Base-by-base conservation (phyloP, 2,113 vertebrate genomes). In the Trogon melanurus region DNA sequence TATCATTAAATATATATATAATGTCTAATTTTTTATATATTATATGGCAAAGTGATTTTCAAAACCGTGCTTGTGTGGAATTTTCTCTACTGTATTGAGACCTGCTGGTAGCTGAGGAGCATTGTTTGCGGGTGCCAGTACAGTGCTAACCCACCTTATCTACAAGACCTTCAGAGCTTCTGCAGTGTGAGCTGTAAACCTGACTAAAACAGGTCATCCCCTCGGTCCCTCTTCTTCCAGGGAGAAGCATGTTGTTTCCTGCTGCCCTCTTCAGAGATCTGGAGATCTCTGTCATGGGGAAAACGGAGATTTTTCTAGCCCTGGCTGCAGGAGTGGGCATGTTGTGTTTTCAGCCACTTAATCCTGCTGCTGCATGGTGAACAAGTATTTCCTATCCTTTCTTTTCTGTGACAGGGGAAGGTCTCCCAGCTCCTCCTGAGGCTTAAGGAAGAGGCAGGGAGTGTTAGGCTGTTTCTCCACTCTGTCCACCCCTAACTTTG, bases 291-390 rank as follows among this genome's bases (percentile, higher is more conserved):
- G 26, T 27, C 8, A 15, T 6, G 5, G 30, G 19, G 18, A 78
- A 79, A 53, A 38, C 9, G 3, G 13, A 38, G 26, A 5, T 51
- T 48, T 84, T 50, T 56, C 62, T n/a, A 85, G 14, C 10, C 30
- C 11, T 0, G 2, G 23, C 20, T 2, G 0, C 36, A 36, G 34
- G 32, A 47, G 15, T 5, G 5, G 22, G 4, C 9, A 1, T 34
- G 32, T 41, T 1, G 2, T 48, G 14, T 54, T 48, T 82, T 57
- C 13, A 47, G 41, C 8, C 20, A 27, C 27, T 65, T 78, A 34
- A 36, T 73, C 53, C 47, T 1, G 1, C 38, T 70, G 34, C 66
- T 61, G 34, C 14, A 7, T 9, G 29, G 10, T 6, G 23, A 21
- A 50, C 38, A 45, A 57, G 13, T 29, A 16, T 62, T 89, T 62